Percentiles rank a stretch among this genome's conserved stretches.
These are phyloP conservation scores for Microctenopoma stevenorrisi DNA, from an alignment of 2,797 vertebrate species.

Conservation along the genomic window DNA sequence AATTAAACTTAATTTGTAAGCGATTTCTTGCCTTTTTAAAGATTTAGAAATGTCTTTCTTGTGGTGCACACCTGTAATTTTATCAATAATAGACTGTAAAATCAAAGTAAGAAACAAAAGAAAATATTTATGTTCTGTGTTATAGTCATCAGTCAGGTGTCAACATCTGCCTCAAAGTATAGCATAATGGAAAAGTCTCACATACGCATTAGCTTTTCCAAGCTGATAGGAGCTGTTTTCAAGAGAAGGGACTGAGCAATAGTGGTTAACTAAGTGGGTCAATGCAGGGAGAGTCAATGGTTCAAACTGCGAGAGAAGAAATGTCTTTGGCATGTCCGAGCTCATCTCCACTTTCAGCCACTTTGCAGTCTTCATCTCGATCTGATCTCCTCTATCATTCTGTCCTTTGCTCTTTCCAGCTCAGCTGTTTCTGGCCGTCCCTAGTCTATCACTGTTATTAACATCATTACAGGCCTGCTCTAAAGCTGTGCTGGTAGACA, in stretches of 20 bases:
- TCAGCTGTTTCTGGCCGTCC: conserved; percentile 70
- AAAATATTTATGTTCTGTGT: neutral
- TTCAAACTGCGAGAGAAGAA: conserved; percentile 72
- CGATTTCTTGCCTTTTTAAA: too few relatives aligned
- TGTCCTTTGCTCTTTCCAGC: conserved; percentile 56
- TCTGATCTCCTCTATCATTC: conserved; percentile 59
- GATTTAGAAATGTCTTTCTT: too few relatives aligned
- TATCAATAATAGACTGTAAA: too few relatives aligned
- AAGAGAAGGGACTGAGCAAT: conserved; percentile 18
- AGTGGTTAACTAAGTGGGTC: conserved; percentile 64
- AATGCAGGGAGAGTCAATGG: conserved; percentile 54
- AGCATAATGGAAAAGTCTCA: neutral
- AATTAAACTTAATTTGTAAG: too few relatives aligned
- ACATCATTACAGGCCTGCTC: neutral
- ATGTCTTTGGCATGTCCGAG: conserved; percentile 81
- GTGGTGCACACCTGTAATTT: too few relatives aligned
- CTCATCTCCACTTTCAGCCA: conserved; percentile 85
- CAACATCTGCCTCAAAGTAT: neutral
- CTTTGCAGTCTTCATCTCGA: conserved; percentile 81
- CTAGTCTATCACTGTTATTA: conserved; percentile 26
- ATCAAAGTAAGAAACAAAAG: too few relatives aligned
- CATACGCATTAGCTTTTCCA: conserved; percentile 1
- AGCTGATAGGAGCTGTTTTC: conserved; percentile 12
- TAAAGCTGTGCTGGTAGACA: neutral
- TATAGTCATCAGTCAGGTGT: neutral